Evolutionary conservation across 2,113 vertebrate species (phyloP).

Genomic region (Raja brachyura): DNA sequence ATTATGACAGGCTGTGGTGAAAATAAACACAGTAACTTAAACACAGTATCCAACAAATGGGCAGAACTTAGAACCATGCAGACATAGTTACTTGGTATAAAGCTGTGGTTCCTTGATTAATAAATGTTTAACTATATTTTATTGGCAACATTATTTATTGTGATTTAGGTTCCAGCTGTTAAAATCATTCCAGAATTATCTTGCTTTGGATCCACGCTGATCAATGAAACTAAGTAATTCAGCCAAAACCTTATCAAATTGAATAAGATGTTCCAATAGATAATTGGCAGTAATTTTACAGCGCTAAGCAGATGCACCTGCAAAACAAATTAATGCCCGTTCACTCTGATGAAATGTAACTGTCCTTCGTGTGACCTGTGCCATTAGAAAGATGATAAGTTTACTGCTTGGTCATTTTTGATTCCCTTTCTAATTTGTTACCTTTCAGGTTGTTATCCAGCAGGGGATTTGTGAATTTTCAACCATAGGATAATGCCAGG

Average conservation of each 20-base stretch:
- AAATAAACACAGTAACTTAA: background rate
- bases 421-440: background rate
- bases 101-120: background rate
- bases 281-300: background rate
- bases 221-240: background rate
- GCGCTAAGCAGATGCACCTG: background rate
- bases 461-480: background rate
- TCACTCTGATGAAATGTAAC: background rate
- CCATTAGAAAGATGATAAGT: background rate
- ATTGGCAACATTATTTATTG: background rate
- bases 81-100: background rate
- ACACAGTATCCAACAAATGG: background rate
- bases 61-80: background rate
- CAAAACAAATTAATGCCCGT: background rate
- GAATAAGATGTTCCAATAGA: background rate
- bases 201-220: background rate
- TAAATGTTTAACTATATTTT: background rate
- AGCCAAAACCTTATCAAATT: background rate
- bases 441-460: background rate
- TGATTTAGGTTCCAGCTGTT: background rate
- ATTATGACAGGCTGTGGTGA: background rate
- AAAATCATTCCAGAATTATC: background rate
- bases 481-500: background rate
- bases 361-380: background rate
- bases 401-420: background rate